Evolutionary conservation across 2,888 invertebrate species (phyloP).

Genomic region (Lasioglossum pauxillum): DNA sequence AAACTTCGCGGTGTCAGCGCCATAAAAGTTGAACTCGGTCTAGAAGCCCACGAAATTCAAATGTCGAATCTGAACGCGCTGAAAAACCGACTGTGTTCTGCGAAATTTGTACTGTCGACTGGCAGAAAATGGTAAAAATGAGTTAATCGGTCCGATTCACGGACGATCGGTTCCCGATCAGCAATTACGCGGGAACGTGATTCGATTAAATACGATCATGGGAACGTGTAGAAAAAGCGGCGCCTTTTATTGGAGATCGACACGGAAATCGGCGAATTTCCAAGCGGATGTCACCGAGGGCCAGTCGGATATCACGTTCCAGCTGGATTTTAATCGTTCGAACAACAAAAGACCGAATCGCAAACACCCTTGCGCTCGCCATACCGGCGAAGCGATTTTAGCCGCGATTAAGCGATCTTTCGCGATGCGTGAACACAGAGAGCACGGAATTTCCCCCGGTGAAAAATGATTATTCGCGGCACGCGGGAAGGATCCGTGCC

Average conservation of each 20-base stretch:
- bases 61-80: not conserved
- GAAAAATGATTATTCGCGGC: constrained; percentile 9
- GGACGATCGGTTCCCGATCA: not conserved
- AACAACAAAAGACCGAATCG: constrained; percentile 8
- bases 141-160: not conserved
- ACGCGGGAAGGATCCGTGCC: not conserved
- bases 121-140: not conserved
- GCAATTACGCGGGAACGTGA: not conserved
- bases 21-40: too few species aligned
- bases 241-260: not conserved
- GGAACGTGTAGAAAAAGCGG: not conserved
- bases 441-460: not conserved
- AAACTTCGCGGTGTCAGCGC: too few species aligned
- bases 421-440: not conserved
- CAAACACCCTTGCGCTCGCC: constrained; percentile 9
- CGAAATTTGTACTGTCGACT: not conserved
- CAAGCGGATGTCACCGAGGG: not conserved
- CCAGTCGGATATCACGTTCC: constrained; percentile 34
- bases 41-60: not conserved
- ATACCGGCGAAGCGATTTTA: constrained; percentile 10
- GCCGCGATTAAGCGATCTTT: not conserved
- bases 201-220: not conserved
- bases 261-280: constrained; percentile 26
- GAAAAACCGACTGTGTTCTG: not conserved
- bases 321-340: constrained; percentile 34